A percentile compares a stretch with the other conserved stretches of the same genome.
These are phyloP conservation scores for Spialia ferax DNA, from an alignment of 2,888 invertebrate genomes.

Conservation along the genomic window DNA sequence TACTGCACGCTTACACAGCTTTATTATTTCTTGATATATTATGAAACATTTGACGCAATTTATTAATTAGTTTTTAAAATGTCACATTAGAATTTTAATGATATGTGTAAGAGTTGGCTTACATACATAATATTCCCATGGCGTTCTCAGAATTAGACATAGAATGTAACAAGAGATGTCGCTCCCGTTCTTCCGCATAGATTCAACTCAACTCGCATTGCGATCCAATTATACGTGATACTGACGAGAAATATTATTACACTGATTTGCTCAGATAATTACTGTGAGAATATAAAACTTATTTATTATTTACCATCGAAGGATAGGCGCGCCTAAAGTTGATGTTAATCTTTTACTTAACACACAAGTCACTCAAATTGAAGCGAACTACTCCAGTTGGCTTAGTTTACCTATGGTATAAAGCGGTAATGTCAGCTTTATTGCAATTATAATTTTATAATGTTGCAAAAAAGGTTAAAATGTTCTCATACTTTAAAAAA, in stretches of 20 bases:
- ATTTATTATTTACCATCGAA: conserved; percentile 64
- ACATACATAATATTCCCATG: conserved; percentile 72
- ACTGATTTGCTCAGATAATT: conserved; percentile 73
- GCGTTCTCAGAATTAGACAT: conserved; percentile 80
- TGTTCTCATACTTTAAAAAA: background rate
- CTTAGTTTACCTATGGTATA: background rate
- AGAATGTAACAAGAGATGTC: conserved; percentile 82
- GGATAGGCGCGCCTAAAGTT: conserved; percentile 50
- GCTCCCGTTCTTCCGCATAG: conserved; percentile 81
- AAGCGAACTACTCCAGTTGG: conserved; percentile 11
- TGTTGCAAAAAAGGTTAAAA: background rate
- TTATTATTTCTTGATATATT: background rate
- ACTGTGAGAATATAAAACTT: conserved; percentile 75
- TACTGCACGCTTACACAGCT: background rate
- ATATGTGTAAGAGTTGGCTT: conserved; percentile 48
- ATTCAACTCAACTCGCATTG: conserved; percentile 77
- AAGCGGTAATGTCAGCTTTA: conserved; percentile 25
- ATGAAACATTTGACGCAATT: background rate
- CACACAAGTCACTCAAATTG: conserved; percentile 42
- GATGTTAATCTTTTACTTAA: conserved; percentile 45
- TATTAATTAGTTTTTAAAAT: conserved; percentile 27
- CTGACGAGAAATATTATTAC: conserved; percentile 76
- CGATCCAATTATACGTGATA: conserved; percentile 84
- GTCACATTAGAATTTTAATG: conserved; percentile 36
- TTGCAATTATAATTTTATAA: conserved; percentile 17